A percentile compares a stretch with the other conserved stretches of the same genome.
Conservation (phyloP, 2,113 vertebrate genomes). For the Brachypodius melanocephalos region DNA sequence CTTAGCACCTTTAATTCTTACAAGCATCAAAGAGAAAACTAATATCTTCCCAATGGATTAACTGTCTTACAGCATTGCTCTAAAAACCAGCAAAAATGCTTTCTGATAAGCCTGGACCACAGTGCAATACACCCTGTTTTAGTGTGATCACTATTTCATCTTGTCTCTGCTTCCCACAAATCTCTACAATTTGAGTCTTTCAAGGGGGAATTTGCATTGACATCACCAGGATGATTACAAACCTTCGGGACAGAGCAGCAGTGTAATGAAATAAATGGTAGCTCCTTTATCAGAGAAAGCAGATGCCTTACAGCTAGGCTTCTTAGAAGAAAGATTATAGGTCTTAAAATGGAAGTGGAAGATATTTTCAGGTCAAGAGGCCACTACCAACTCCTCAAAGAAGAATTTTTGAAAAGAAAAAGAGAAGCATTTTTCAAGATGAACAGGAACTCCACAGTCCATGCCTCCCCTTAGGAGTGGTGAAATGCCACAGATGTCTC, state of each 20-base stretch:
- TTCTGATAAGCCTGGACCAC: not conserved
- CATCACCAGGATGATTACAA: slow-evolving; percentile 44
- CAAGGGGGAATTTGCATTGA: slow-evolving; percentile 56
- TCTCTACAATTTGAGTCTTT: slow-evolving; percentile 21
- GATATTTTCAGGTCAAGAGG: not conserved
- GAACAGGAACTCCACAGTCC: not conserved
- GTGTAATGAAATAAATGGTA: slow-evolving; percentile 53
- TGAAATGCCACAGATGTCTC: not conserved
- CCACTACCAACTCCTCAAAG: not conserved
- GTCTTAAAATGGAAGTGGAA: slow-evolving; percentile 14
- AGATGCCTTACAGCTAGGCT: slow-evolving; percentile 3
- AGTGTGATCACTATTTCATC: slow-evolving; percentile 9
- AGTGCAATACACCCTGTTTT: not conserved
- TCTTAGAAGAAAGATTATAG: slow-evolving; percentile 33
- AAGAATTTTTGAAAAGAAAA: not conserved
- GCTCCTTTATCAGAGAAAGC: slow-evolving; percentile 30
- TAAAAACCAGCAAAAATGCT: slow-evolving; percentile 14
- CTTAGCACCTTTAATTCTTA: not conserved
- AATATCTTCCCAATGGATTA: not conserved
- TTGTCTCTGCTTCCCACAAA: not conserved
- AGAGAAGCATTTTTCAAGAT: not conserved
- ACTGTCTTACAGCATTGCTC: not conserved
- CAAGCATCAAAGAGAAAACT: not conserved
- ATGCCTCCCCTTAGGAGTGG: not conserved
- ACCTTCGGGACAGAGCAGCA: slow-evolving; percentile 36